Conservation (phyloP, 2,888 invertebrate species). For the Therioaphis trifolii region DNA sequence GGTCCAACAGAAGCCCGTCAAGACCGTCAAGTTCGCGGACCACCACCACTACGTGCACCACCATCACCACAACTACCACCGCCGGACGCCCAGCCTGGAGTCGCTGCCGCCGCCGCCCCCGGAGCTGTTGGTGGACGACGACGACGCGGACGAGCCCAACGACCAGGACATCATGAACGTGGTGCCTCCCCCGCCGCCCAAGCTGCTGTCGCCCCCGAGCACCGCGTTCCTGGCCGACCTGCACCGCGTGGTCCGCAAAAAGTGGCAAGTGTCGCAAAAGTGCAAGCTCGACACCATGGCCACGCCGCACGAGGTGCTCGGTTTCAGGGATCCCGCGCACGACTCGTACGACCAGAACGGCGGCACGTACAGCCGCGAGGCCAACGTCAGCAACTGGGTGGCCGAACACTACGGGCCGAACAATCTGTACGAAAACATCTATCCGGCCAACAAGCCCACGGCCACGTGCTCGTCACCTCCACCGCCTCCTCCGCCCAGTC, state of each 20-base stretch:
- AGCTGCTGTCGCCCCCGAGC: constrained; percentile 67
- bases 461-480: constrained; percentile 19
- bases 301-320: constrained; percentile 90
- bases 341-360: constrained; percentile 73
- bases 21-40: constrained; percentile 48
- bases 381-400: constrained; percentile 90
- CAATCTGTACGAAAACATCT: constrained; percentile 82
- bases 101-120: constrained; percentile 74
- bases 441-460: constrained; percentile 62
- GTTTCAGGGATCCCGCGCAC: constrained; percentile 83
- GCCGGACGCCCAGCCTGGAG: constrained; percentile 66
- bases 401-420: constrained; percentile 82
- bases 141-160: constrained; percentile 73
- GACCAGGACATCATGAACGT: constrained; percentile 72
- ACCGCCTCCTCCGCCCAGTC: constrained; percentile 36
- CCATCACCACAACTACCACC: constrained; percentile 3
- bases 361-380: constrained; percentile 77
- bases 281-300: constrained; percentile 89
- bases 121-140: constrained; percentile 75
- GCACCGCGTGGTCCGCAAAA: constrained; percentile 91
- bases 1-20: constrained; percentile 47
- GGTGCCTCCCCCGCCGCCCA: constrained; percentile 76
- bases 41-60: not conserved
- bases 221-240: constrained; percentile 80
- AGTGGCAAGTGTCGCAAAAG: constrained; percentile 93